phyloP scores from a whole-genome alignment of 2,888 invertebrate species.

The Entomobrya multifasciata region DNA sequence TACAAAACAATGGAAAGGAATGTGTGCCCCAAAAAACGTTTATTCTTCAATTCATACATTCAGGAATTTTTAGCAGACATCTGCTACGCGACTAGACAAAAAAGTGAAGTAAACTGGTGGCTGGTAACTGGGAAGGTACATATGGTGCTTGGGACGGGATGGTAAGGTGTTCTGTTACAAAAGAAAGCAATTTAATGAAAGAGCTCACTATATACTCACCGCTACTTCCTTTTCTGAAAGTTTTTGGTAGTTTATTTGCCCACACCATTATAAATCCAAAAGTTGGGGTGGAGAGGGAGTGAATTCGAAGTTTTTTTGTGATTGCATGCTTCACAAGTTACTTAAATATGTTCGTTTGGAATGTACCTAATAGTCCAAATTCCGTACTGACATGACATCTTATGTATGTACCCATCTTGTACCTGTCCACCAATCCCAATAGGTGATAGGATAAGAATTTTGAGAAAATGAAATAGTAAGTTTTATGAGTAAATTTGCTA shows the following conservation, averaged over 20 bases:
- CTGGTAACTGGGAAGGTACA: too few relatives aligned
- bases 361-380: slow-evolving; percentile 30
- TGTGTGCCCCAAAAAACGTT: slow-evolving; percentile 2
- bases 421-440: too few relatives aligned
- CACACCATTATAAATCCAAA: slow-evolving; percentile 15
- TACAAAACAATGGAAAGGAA: slow-evolving; percentile 32
- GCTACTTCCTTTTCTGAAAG: slow-evolving; percentile 21
- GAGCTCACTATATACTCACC: too few relatives aligned
- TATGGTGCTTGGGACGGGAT: slow-evolving; percentile 14
- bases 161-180: too few relatives aligned
- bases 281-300: neutral
- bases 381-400: slow-evolving; percentile 12
- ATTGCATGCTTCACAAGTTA: too few relatives aligned
- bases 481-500: slow-evolving; percentile 33
- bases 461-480: neutral
- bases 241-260: slow-evolving; percentile 13
- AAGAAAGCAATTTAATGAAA: slow-evolving; percentile 30
- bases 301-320: neutral
- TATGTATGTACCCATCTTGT: neutral
- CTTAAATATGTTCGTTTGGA: slow-evolving; percentile 14
- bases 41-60: neutral
- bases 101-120: neutral
- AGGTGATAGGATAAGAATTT: too few relatives aligned
- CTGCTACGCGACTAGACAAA: neutral
- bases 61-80: slow-evolving; percentile 18